These are phyloP conservation scores for Cataglyphis rosenhaueri DNA, from an alignment of 2,888 invertebrate genomes.

Conservation along the genomic window DNA sequence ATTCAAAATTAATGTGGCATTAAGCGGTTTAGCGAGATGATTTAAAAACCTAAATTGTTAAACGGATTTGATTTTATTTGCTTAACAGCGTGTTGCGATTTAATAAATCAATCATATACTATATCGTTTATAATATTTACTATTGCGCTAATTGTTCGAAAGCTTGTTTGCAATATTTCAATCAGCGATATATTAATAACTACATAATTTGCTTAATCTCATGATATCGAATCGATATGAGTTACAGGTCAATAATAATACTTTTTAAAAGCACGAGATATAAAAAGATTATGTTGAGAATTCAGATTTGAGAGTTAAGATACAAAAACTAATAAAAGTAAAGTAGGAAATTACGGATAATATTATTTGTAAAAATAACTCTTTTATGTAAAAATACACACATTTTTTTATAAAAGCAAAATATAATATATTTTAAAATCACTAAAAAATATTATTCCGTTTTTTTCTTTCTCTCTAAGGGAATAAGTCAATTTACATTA, in stretches of 20 bases:
- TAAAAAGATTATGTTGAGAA: background rate
- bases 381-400: no score
- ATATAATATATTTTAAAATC: background rate
- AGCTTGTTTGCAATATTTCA: background rate
- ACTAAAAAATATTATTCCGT: background rate
- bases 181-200: background rate
- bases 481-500: background rate
- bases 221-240: background rate
- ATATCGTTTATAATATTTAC: background rate
- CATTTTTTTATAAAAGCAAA: background rate
- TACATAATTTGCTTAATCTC: background rate
- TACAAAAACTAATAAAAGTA: background rate
- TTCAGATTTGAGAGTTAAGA: background rate
- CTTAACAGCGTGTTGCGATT: background rate
- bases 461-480: background rate
- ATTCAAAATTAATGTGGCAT: constrained; percentile 25
- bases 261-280: background rate
- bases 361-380: constrained; percentile 1
- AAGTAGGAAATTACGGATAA: background rate
- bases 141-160: background rate
- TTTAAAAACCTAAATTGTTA: constrained; percentile 10
- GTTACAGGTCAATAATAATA: background rate
- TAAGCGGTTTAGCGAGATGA: constrained; percentile 4
- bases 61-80: background rate
- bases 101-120: background rate